These are phyloP conservation scores for Micronisus gabar DNA, from an alignment of 2,113 vertebrate species.

Conservation along the genomic window DNA sequence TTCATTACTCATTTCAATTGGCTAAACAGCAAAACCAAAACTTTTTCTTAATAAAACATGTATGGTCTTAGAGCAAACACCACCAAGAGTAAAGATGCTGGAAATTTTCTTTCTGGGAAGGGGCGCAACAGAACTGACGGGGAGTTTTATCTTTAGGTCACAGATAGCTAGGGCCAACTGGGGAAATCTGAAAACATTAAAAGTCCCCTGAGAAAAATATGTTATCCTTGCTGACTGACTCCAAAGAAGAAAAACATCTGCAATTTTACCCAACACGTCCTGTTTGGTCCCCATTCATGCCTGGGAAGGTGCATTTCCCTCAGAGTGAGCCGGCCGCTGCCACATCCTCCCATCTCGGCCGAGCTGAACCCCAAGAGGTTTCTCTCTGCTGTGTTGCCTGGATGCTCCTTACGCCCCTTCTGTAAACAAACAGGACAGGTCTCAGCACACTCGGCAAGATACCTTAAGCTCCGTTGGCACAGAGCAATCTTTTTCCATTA, in stretches of 20 bases:
- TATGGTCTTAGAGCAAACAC: background rate
- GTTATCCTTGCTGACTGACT: background rate
- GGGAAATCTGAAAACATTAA: background rate
- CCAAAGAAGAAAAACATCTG: background rate
- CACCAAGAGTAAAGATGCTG: background rate
- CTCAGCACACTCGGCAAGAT: background rate
- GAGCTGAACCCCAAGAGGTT: background rate
- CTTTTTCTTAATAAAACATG: background rate
- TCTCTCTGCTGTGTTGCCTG: background rate
- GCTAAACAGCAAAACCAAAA: background rate
- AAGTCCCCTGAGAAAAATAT: background rate
- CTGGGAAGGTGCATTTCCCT: background rate
- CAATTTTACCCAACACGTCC: background rate
- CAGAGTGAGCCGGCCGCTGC: accelerated
- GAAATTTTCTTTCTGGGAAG: background rate
- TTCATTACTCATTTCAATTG: constrained; percentile 18
- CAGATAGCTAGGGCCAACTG: background rate
- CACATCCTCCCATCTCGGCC: background rate
- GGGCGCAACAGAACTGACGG: background rate
- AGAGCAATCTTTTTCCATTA: background rate
- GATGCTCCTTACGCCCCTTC: background rate
- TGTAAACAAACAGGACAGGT: background rate
- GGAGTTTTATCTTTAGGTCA: background rate
- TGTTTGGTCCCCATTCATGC: background rate
- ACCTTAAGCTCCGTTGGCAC: background rate